Percentiles rank a stretch among this genome's conserved stretches.
These are phyloP conservation scores for Fragum sueziense DNA, from an alignment of 2,888 invertebrate genomes.

Conservation along the genomic window DNA sequence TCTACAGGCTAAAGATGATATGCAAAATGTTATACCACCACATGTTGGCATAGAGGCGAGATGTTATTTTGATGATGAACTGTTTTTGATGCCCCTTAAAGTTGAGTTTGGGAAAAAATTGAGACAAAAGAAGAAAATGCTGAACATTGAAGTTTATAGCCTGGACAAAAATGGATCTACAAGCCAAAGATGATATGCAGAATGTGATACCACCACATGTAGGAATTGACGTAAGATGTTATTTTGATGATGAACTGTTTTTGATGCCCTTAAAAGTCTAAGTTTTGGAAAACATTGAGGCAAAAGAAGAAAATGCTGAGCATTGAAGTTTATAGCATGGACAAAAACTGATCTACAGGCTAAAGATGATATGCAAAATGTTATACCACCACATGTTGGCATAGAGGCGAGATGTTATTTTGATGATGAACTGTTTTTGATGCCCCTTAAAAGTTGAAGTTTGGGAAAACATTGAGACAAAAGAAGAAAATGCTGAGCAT, in stretches of 20 bases:
- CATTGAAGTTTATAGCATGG: slow-evolving; percentile 80
- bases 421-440: too few species aligned
- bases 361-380: slow-evolving; percentile 64
- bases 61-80: neutral
- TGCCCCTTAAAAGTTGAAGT: too few species aligned
- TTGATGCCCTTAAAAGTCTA: too few species aligned
- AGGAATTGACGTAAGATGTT: slow-evolving; percentile 73
- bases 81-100: too few species aligned
- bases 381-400: slow-evolving; percentile 78
- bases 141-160: slow-evolving; percentile 77
- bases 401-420: slow-evolving; percentile 70
- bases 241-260: too few species aligned
- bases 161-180: slow-evolving; percentile 78
- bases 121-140: slow-evolving; percentile 5
- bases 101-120: neutral
- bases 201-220: slow-evolving; percentile 78
- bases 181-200: slow-evolving; percentile 66
- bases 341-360: slow-evolving; percentile 76
- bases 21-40: slow-evolving; percentile 76
- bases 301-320: too few species aligned
- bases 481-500: too few species aligned
- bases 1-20: slow-evolving; percentile 67
- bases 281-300: too few species aligned
- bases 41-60: slow-evolving; percentile 78
- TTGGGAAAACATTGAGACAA: too few species aligned